Evolutionary conservation across 2,888 invertebrate genomes (phyloP), one percentile per base, ranked within the genome.

Genomic region (Acholoe squamosa): DNA sequence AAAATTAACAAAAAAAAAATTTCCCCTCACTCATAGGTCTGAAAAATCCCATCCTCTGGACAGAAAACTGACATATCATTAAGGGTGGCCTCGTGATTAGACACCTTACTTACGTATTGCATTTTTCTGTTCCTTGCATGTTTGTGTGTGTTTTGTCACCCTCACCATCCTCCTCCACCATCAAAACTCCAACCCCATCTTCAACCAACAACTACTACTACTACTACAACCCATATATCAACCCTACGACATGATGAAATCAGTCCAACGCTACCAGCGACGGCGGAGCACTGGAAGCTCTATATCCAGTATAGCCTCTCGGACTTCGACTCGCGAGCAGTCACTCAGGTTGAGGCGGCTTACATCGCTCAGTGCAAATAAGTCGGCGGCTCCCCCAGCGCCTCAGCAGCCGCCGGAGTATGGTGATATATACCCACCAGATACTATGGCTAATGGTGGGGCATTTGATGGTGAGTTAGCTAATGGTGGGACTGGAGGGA

Each of bases 281-380:
- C 86, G 84, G 1, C 84, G 86, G 0, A 54, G 54, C 56, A 54
- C 86, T 0, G 14, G n/a, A 3, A 54, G 54, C 31, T 86, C 86
- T 1, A 25, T 86, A 14, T 86, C 86, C 28, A 86, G 25, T n/a
- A 28, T 86, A 1, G 22, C 86, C 52, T 86, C 86, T 16, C 86
- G 86, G 25, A 54, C 54, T 0, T 86, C 86, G 10, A 25, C 52
- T 19, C 86, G 86, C 3, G 86, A 86, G 33, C 86, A 86, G 86
- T 86, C 86, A 3, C 86, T 86, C 54, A 22, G 25, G 14, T 19
- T 86, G n/a, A 16, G 54, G 31, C 86, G 28, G 3, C 52, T 86
- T 3, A 54, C 54, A 16, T 5, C 16, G 54, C 19, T 54, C 7
- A n/a, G 86, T 28, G 28, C 86, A 0, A 28, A 28, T 54, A 86